Base-by-base conservation (phyloP, 2,113 vertebrate species). In the Orycteropus afer region DNA sequence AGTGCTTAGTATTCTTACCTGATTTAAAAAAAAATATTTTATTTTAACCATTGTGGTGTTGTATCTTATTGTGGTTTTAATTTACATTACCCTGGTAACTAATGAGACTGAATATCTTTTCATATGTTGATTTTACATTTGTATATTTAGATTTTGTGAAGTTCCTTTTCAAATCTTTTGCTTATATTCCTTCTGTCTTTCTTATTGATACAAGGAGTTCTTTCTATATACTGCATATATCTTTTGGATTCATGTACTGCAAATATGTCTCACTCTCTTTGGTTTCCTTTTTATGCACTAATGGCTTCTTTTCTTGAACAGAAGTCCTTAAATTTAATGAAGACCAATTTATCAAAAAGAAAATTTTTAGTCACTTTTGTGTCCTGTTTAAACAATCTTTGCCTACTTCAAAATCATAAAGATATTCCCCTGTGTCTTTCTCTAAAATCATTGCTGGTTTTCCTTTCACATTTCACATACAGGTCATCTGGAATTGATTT, bases 11-110 rank as follows among this genome's bases (percentile, higher is more conserved):
- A 49, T 29, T 86, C 13, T 49, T 57, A 49, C 47, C 22, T 61
- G 17, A 25, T 17, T 82, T 57, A n/a, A n/a, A n/a, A n/a, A n/a
- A n/a, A n/a, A n/a, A n/a, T n/a, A n/a, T 77, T 29, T 63, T 18
- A 61, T 74, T 79, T 83, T 34, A 74, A 67, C 13, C 55, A 89
- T 59, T 85, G 20, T 93, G 9, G 55, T 73, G 1, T 9, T 87
- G 4, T n/a, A 42, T 81, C 18, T 92, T 94, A 91, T 89, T 85
- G 85, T 95, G 57, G 9, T 53, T 94, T 92, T 73, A 92, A 82
- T 69, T 96, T 79, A 2, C 8, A 65, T 74, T 76, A 45, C 8
- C 11, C 13, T 89, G 61, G 61, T 74, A 79, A 29, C 53, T n/a
- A 89, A 85, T 65, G 23, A 71, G 76, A 34, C 37, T 74, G n/a